These are phyloP conservation scores for Muntiacus reevesi DNA, from an alignment of 2,113 vertebrate genomes.

Conservation along the genomic window DNA sequence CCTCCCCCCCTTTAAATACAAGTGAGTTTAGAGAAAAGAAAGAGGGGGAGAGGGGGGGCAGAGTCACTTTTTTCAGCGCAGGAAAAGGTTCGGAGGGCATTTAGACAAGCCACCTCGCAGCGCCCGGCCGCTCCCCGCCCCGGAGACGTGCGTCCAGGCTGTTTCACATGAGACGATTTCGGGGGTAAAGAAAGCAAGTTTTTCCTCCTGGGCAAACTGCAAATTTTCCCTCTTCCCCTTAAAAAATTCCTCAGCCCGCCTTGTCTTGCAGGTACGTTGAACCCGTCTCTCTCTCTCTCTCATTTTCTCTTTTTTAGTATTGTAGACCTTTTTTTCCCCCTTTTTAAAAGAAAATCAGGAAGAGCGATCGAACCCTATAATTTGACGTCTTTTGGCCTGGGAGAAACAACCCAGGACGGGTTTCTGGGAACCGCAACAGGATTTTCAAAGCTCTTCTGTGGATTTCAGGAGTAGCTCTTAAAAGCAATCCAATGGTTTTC, in stretches of 20 bases:
- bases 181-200: slow-evolving; percentile 61
- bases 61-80: slow-evolving; percentile 82
- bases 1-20: slow-evolving; percentile 75
- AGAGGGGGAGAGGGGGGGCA: slow-evolving; percentile 76
- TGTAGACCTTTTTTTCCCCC: background rate
- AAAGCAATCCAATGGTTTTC: slow-evolving; percentile 23
- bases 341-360: background rate
- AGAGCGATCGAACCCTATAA: background rate
- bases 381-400: slow-evolving; percentile 42
- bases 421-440: slow-evolving; percentile 29
- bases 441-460: slow-evolving; percentile 39
- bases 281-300: slow-evolving; percentile 50
- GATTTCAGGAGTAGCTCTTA: slow-evolving; percentile 19
- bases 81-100: slow-evolving; percentile 85
- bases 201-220: slow-evolving; percentile 75
- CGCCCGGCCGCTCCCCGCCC: slow-evolving; percentile 74
- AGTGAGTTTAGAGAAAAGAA: slow-evolving; percentile 84
- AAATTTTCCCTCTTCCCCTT: slow-evolving; percentile 62
- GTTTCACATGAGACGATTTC: slow-evolving; percentile 76
- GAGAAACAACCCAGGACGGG: slow-evolving; percentile 7
- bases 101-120: slow-evolving; percentile 79
- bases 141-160: slow-evolving; percentile 78
- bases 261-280: slow-evolving; percentile 84
- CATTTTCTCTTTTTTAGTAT: background rate
- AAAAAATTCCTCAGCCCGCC: slow-evolving; percentile 76